Conservation (phyloP, 2,888 invertebrate species). For the Thelaira solivaga region DNA sequence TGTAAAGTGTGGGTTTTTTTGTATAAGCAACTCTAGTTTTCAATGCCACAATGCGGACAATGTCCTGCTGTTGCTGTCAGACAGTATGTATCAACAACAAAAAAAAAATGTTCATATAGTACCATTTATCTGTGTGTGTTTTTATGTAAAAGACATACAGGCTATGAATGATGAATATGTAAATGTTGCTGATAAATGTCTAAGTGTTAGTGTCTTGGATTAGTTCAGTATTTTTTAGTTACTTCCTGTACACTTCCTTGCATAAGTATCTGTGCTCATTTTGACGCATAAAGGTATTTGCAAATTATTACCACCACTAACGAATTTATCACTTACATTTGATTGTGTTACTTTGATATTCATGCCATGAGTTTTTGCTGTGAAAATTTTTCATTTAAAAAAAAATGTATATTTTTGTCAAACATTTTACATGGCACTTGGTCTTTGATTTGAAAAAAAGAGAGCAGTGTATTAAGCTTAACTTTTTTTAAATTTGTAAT, state of each 20-base stretch:
- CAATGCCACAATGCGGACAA: conserved; percentile 61
- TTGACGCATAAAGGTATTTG: conserved; percentile 61
- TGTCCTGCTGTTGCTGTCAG: conserved; percentile 55
- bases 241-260: neutral
- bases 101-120: neutral
- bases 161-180: conserved; percentile 49
- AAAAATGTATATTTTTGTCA: too few relatives aligned
- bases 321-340: neutral
- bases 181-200: conserved; percentile 29
- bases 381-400: too few relatives aligned
- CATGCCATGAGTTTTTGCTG: too few relatives aligned
- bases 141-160: conserved; percentile 5
- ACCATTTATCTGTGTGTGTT: neutral
- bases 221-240: neutral
- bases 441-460: too few relatives aligned
- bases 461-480: too few relatives aligned
- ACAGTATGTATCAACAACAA: conserved; percentile 23
- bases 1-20: conserved; percentile 48
- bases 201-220: conserved; percentile 2
- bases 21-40: conserved; percentile 45
- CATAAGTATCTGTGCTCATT: conserved; percentile 19
- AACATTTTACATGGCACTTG: too few relatives aligned
- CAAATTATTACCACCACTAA: conserved; percentile 46
- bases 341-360: conserved; percentile 15
- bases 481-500: too few relatives aligned